Conservation (phyloP, 2,888 invertebrate genomes). For the Cataglyphis livida region DNA sequence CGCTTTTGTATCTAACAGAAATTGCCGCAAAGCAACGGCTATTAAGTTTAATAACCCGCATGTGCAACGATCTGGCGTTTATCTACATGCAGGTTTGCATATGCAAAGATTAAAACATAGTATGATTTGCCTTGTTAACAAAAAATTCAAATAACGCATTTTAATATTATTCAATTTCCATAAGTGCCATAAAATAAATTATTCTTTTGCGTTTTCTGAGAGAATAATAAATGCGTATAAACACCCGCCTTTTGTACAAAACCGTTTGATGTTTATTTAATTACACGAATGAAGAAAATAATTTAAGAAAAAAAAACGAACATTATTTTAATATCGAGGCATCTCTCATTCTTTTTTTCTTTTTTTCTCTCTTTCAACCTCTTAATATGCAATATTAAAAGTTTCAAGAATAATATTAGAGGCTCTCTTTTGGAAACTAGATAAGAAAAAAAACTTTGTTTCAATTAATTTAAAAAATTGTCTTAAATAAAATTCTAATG, state of each 20-base stretch:
- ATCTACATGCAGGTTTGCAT: not conserved
- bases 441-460: not conserved
- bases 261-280: not conserved
- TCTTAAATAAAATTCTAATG: not conserved
- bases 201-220: not conserved
- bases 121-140: not conserved
- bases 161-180: not conserved
- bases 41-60: conserved; percentile 40
- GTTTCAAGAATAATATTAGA: conserved; percentile 14
- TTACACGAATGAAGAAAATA: not conserved
- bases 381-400: not conserved
- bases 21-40: conserved; percentile 14
- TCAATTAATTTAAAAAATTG: not conserved
- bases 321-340: not conserved
- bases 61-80: not conserved
- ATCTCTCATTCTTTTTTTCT: not conserved
- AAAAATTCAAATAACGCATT: not conserved
- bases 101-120: not conserved
- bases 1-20: conserved; percentile 24
- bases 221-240: not conserved
- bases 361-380: not conserved
- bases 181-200: not conserved
- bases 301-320: not conserved
- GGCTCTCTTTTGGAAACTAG: not conserved
- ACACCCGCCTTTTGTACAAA: not conserved